Conservation (phyloP, 2,888 invertebrate species). For the Rhorus exstirpatorius region DNA sequence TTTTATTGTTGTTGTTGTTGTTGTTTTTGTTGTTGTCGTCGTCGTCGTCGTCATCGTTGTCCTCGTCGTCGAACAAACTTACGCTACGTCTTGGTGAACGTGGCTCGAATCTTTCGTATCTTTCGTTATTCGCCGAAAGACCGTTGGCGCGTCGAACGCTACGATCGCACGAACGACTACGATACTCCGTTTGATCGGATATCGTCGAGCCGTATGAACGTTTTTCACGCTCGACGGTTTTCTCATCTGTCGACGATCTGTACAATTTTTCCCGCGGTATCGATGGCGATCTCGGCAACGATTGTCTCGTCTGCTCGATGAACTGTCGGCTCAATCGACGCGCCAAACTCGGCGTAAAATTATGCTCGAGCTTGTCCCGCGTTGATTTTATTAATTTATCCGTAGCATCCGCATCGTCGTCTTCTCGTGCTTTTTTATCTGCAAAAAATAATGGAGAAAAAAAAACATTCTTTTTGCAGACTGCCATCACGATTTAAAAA, state of each 20-base stretch:
- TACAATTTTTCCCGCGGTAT: slow-evolving; percentile 78
- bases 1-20: too few species aligned
- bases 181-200: slow-evolving; percentile 77
- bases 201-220: slow-evolving; percentile 70
- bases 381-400: slow-evolving; percentile 64
- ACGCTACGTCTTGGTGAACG: slow-evolving; percentile 79
- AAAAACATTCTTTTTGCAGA: slow-evolving; percentile 71
- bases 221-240: slow-evolving; percentile 46
- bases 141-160: slow-evolving; percentile 82
- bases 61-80: slow-evolving; percentile 81
- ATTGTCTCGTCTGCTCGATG: slow-evolving; percentile 82
- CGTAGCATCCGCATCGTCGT: slow-evolving; percentile 57
- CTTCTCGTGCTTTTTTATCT: slow-evolving; percentile 71
- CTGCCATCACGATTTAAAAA: slow-evolving; percentile 61
- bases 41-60: slow-evolving; percentile 43
- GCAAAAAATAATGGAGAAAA: slow-evolving; percentile 75
- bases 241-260: slow-evolving; percentile 74
- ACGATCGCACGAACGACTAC: slow-evolving; percentile 77
- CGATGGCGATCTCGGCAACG: slow-evolving; percentile 80
- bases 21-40: neutral
- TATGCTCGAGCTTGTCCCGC: slow-evolving; percentile 73
- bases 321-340: slow-evolving; percentile 83
- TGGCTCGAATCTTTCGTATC: slow-evolving; percentile 69
- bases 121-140: slow-evolving; percentile 76
- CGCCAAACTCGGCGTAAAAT: slow-evolving; percentile 83